Evolutionary conservation across 2,888 invertebrate genomes (phyloP).

Genomic region (Cephalotes varians): DNA sequence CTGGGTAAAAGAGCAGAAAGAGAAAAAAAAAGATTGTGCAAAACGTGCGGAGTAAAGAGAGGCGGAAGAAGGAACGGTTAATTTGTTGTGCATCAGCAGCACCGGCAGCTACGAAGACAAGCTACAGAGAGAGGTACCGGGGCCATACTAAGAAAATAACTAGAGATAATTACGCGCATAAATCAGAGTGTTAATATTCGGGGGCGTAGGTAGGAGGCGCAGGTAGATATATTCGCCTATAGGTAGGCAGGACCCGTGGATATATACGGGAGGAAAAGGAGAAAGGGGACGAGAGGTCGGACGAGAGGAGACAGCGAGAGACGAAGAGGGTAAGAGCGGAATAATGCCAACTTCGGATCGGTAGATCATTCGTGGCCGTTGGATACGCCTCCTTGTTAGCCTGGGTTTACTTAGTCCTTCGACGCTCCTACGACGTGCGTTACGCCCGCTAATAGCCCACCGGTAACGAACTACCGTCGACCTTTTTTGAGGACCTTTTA

Average conservation of each 20-base stretch:
- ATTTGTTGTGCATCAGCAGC: constrained; percentile 81
- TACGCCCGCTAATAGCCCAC: constrained; percentile 85
- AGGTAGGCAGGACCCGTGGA: constrained; percentile 64
- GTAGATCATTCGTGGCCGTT: constrained; percentile 83
- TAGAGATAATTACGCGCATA: constrained; percentile 85
- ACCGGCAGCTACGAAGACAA: constrained; percentile 73
- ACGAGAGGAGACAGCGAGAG: constrained; percentile 17
- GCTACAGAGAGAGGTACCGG: constrained; percentile 53
- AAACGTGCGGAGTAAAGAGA: constrained; percentile 51
- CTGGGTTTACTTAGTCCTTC: constrained; percentile 82
- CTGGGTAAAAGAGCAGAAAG: constrained; percentile 3
- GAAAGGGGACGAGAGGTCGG: constrained; percentile 13
- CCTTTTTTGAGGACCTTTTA: constrained; percentile 73
- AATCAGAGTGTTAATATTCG: constrained; percentile 85
- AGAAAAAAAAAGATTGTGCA: neutral
- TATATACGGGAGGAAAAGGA: constrained; percentile 36
- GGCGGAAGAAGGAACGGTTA: constrained; percentile 77
- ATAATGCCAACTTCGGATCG: constrained; percentile 80
- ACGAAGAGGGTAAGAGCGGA: constrained; percentile 52
- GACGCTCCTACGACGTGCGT: constrained; percentile 82
- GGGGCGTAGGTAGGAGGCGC: constrained; percentile 83
- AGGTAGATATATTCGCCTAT: constrained; percentile 69
- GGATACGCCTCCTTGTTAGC: constrained; percentile 85
- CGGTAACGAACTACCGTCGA: constrained; percentile 84
- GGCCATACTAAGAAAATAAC: constrained; percentile 80